Evolutionary conservation across 2,113 vertebrate genomes (phyloP), one percentile per base, ranked within the genome.

Genomic region (Lasiurus cinereus): DNA sequence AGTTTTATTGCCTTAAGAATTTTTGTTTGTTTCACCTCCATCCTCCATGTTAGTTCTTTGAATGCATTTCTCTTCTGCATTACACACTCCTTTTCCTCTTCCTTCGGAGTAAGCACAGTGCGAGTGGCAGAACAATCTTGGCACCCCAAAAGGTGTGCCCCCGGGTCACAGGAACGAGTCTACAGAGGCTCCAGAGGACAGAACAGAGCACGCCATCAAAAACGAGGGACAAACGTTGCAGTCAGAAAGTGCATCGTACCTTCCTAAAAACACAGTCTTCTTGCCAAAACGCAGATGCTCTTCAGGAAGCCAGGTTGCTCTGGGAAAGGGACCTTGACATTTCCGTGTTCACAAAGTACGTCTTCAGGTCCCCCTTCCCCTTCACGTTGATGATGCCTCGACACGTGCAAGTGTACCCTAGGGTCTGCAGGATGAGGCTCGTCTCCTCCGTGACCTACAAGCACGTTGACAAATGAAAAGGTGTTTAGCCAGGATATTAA

Each of bases 341-440:
- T 98, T 99, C 99, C 0, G 99, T 99, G 98, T 99, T 99, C 48
- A 99, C 99, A 96, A 99, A 99, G 98, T 99, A 99, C 6, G 99
- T 99, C 98, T 99, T 99, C 94, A 99, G 96, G 89, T 99, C 99
- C 93, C 99, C 99, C 98, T 99, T 99, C 78, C 99, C 99, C 98
- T 99, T 99, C 91, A 99, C 99, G 6, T 99, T 99, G 98, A 99
- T 99, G 96, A 99, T 99, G 82, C 99, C 99, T 96, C 99, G 98
- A 90, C 99, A 99, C 0, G 99, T 99, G 97, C 99, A 99, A 84
- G 99, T 98, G 98, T 99, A 99, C 16, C 99, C 99, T 46, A 99
- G 97, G 0, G 99, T 98, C 94, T 98, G 98, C 39, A 99, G 98
- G 93, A 99, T 88, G 3, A 98, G 97, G 97, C 99, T 99, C 0